Evolutionary conservation across 35 echinoderm and acorn worm species (phyloP), one percentile per base, ranked within the genome.

Genomic region (Ophiothrix spiculata): DNA sequence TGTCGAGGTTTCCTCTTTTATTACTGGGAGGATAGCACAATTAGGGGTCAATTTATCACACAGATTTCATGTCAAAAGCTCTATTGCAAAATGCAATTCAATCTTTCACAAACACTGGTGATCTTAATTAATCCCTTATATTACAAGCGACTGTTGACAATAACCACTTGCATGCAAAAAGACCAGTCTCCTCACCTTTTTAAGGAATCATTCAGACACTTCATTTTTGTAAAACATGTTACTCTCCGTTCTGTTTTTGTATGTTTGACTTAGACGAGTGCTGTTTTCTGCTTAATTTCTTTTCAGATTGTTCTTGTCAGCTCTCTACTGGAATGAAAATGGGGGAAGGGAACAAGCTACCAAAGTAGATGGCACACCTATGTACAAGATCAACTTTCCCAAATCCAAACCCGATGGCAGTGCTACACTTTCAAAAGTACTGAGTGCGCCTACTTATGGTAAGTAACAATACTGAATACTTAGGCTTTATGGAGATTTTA

Each of bases 301-400:
- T 60, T 60, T 60, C 56, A 60, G 56, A 60, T 60, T 60, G 56
- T n/a, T 15, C 13, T n/a, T 60, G 13, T 13, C 56, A n/a, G 13
- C 56, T 60, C 56, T 60, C 56, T n/a, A 60, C 56, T 60, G 56
- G 56, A 60, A 60, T 60, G 56, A 60, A n/a, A 60, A 60, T 60
- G 56, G 13, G 13, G 56, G 56, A 60, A 60, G 56, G n/a, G n/a
- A 60, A 15, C 56, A 60, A n/a, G 56, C 56, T 15, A 60, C 56
- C 13, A 60, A 60, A n/a, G 56, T n/a, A 15, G 56, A 60, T n/a
- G 56, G 56, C 13, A 60, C 56, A 60, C 56, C 56, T 60, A 13
- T 15, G 56, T 60, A 60, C 56, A 13, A n/a, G 13, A 60, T 60
- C 56, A 60, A n/a, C n/a, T 60, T 15, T n/a, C n/a, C 56, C 13